Percentiles rank a stretch among this genome's conserved stretches.
Evolutionary conservation across 2,113 vertebrate species (phyloP).

Genomic region (Mionectes macconnelli): DNA sequence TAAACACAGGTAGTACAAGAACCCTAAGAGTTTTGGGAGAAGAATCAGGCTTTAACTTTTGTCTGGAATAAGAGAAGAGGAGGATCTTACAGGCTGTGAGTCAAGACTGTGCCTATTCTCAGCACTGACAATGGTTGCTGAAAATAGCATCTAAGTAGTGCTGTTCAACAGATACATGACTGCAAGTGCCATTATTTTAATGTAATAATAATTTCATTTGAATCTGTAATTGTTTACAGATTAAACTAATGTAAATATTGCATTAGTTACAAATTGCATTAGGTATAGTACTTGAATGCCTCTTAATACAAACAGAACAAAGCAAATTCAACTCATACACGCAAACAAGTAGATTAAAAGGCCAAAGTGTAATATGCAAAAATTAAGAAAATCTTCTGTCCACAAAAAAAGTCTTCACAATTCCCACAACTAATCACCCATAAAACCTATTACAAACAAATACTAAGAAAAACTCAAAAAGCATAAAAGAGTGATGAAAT

Average conservation of each 20-base stretch:
- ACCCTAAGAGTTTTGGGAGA: neutral
- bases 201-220: neutral
- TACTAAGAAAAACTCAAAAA: conserved; percentile 73
- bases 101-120: neutral
- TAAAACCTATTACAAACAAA: conserved; percentile 82
- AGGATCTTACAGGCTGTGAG: neutral
- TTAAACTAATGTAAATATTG: neutral
- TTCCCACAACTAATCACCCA: conserved; percentile 79
- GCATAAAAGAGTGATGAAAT: conserved; percentile 76
- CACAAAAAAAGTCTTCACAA: conserved; percentile 38
- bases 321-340: neutral
- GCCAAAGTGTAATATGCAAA: neutral
- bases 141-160: neutral
- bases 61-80: neutral
- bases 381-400: conserved; percentile 60
- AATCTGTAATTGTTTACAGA: neutral
- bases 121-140: neutral
- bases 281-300: neutral
- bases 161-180: neutral
- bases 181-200: neutral
- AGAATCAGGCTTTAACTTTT: neutral
- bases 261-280: neutral
- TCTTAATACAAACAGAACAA: neutral
- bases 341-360: neutral
- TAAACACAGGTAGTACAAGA: neutral